Base-by-base conservation (phyloP, 2,113 vertebrate genomes). In the Kryptolebias marmoratus region DNA sequence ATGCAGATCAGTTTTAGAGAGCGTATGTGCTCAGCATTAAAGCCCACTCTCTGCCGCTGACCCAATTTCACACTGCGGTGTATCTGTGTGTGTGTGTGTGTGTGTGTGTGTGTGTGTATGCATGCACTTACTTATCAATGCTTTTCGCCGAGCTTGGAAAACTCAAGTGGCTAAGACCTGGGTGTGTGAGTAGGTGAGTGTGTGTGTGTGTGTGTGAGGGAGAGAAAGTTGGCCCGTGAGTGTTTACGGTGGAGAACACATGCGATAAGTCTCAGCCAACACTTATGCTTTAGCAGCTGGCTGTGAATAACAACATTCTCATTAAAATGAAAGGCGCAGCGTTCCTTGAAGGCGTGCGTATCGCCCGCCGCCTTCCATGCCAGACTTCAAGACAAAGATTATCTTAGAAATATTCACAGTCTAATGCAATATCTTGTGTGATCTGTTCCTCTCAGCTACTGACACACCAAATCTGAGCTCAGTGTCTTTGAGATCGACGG, bases 21-120 rank as follows among this genome's bases (percentile, higher is more conserved):
- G 91, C 87, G 87, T 91, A 90, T 91, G 90, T 89, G 90, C 87
- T 88, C 88, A 87, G 91, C 90, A 91, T 92, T 91, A 91, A 92
- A 91, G 86, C 90, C 91, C 88, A 90, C 91, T 90, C 90, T 90
- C 87, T 90, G 73, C 86, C 66, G 87, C 89, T 92, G 91, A 92
- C 91, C 91, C 87, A 92, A 90, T 92, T 92, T 92, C 87, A 91
- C 90, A 91, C 81, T 88, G 87, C 88, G 65, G 86, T 84, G 68
- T 85, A n/a, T 86, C 67, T 75, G 64, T 83, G 73, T 73, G 53
- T 71, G 68, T 48, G 22, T 83, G 73, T 73, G 53, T 71, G 68
- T 48, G 22, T 71, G 68, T 48, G 22, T 22, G 22, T 22, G 22
- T 22, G 22, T 22, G 22, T 22, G 22, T 22, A 3, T 64, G 64